Conservation (phyloP, 1,140 invertebrate species). For the Leptinotarsa texana region DNA sequence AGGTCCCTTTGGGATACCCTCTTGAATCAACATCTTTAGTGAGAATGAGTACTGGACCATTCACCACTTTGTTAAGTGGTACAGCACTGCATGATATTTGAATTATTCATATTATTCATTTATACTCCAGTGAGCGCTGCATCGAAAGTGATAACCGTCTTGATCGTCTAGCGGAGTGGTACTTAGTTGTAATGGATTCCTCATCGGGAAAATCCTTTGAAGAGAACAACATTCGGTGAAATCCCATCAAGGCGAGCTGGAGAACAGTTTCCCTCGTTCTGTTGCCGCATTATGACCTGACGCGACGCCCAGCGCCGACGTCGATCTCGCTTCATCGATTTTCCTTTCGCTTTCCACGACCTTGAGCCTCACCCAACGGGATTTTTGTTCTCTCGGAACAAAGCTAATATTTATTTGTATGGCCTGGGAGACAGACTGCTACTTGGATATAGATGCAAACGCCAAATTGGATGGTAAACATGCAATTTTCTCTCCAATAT, state of each 20-base stretch:
- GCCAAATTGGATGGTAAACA: neutral
- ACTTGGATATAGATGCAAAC: neutral
- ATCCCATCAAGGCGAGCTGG: neutral
- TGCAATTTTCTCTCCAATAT: neutral
- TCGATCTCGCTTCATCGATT: neutral
- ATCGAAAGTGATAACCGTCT: too few relatives aligned
- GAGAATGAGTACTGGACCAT: too few relatives aligned
- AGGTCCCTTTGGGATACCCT: too few relatives aligned
- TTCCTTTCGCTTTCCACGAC: slow-evolving; percentile 7
- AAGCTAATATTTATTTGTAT: neutral
- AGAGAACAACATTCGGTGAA: neutral
- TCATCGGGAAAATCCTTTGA: neutral
- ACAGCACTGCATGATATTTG: too few relatives aligned
- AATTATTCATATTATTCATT: too few relatives aligned
- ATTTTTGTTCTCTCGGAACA: neutral
- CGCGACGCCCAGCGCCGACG: neutral
- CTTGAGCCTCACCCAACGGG: neutral
- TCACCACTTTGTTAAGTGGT: too few relatives aligned
- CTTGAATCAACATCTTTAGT: too few relatives aligned
- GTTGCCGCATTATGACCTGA: neutral
- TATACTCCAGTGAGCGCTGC: too few relatives aligned
- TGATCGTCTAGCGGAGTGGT: too few relatives aligned
- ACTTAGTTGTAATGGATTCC: too few relatives aligned
- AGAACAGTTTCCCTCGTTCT: neutral
- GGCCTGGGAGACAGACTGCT: neutral